phyloP scores from a whole-genome alignment of 2,113 vertebrate species.

The Jaculus jaculus region DNA sequence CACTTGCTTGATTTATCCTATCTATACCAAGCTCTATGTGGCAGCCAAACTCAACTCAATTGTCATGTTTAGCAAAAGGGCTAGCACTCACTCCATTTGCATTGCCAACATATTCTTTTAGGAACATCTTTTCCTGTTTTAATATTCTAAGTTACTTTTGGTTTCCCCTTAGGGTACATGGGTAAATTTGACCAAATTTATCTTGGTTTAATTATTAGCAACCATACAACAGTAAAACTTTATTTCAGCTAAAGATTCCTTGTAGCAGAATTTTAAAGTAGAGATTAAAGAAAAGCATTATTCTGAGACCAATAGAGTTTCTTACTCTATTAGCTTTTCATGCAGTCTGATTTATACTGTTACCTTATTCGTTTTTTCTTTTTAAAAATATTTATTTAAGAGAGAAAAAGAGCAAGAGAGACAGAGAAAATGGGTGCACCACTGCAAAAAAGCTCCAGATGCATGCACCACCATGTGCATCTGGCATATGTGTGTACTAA shows the following conservation, averaged over 20 bases:
- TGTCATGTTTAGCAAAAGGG: conserved; percentile 39
- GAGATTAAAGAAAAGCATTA: not conserved
- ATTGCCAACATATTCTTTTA: not conserved
- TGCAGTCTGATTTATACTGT: not conserved
- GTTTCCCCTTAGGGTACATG: not conserved
- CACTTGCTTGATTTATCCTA: conserved; percentile 73
- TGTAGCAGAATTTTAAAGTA: conserved; percentile 15
- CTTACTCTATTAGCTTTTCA: not conserved
- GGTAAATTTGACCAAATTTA: not conserved
- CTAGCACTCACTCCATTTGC: not conserved
- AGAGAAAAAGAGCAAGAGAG: no score
- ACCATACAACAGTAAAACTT: not conserved
- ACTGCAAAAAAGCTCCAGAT: no score
- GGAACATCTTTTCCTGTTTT: not conserved
- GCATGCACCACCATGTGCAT: no score
- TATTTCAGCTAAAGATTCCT: not conserved
- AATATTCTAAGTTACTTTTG: not conserved
- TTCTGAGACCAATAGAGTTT: not conserved
- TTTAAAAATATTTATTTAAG: not conserved
- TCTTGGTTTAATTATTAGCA: conserved; percentile 44
- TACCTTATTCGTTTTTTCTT: not conserved
- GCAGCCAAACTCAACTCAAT: conserved; percentile 58
- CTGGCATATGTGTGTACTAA: no score
- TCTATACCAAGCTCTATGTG: conserved; percentile 40
- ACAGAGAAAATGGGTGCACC: no score